Base-by-base conservation (phyloP, 2,797 vertebrate species). In the Lutjanus campechanus region DNA sequence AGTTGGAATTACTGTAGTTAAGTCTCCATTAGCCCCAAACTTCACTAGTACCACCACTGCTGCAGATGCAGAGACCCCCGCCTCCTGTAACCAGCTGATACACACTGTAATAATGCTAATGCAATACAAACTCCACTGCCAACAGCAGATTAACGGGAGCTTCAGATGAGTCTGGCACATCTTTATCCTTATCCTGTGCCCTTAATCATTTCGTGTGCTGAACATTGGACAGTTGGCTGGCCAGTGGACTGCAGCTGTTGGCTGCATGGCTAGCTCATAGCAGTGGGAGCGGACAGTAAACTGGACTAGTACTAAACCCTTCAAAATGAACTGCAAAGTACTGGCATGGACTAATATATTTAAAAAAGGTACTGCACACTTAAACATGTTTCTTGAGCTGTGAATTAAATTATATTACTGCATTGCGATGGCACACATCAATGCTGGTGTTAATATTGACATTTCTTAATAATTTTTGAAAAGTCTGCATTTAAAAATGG, bases 111-210 rank as follows among this genome's bases (percentile, higher is more conserved):
- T 88, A 80, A 90, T 83, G 81, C 77, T 85, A 73, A 85, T 81
- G 81, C 73, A 60, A 65, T 47, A 16, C 50, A 79, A 80, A 69
- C 50, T 17, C 54, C 20, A n/a, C 65, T 76, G 77, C 83, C 81
- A 85, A 66, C 78, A 74, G 56, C 69, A 86, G 87, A 87, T 92
- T 90, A 88, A 69, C 65, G 2, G 66, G 36, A 65, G 69, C 77
- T 74, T 82, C 68, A 54, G 80, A 87, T 87, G 82, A 81, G 51
- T 76, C 56, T 77, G 70, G 60, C 56, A 69, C 63, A 59, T 87
- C 69, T 83, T 78, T 76, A 85, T 85, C 73, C 61, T 82, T 73
- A 85, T 79, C 72, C 73, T 29, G 44, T 85, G 76, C 62, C 85
- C 74, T 82, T 78, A 83, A 87, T 89, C 78, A 90, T 85, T 72